A percentile compares a stretch with the other conserved stretches of the same genome.
phyloP scores from a whole-genome alignment of 2,888 invertebrate species.

The Epicampocera succincta region DNA sequence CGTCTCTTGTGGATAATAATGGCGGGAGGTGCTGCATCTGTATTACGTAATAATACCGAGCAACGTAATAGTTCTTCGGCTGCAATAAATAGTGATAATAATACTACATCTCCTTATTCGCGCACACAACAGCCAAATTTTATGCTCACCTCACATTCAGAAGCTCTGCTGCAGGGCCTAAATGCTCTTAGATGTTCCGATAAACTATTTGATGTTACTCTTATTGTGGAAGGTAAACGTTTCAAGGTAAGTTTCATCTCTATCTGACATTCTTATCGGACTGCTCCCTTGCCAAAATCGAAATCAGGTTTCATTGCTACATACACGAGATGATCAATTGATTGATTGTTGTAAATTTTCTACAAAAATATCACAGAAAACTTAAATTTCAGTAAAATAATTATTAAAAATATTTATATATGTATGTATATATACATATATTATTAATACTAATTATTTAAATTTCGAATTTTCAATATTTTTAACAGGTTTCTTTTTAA shows the following conservation, averaged over 20 bases:
- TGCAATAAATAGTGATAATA: slow-evolving; percentile 50
- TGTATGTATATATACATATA: no score
- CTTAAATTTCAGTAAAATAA: no score
- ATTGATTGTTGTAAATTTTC: no score
- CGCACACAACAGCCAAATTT: slow-evolving; percentile 66
- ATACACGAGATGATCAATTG: no score
- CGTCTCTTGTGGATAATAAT: slow-evolving; percentile 54
- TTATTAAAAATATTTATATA: no score
- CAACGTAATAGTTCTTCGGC: slow-evolving; percentile 62
- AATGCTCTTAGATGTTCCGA: slow-evolving; percentile 84
- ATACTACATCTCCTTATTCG: slow-evolving; percentile 61
- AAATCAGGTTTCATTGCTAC: no score
- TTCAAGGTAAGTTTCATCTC: slow-evolving; percentile 82
- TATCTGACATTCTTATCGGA: not conserved
- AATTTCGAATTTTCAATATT: no score
- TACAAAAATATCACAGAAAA: no score
- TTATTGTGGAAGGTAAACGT: slow-evolving; percentile 85
- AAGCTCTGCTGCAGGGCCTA: slow-evolving; percentile 82
- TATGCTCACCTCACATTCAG: slow-evolving; percentile 70
- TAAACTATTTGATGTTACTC: slow-evolving; percentile 86
- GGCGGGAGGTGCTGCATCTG: slow-evolving; percentile 71
- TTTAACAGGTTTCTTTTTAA: no score
- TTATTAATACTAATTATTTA: no score
- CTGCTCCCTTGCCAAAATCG: no score
- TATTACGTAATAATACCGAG: slow-evolving; percentile 68